Evolutionary conservation across 2,113 vertebrate genomes (phyloP).

Genomic region (Nothocercus nigrocapillus): DNA sequence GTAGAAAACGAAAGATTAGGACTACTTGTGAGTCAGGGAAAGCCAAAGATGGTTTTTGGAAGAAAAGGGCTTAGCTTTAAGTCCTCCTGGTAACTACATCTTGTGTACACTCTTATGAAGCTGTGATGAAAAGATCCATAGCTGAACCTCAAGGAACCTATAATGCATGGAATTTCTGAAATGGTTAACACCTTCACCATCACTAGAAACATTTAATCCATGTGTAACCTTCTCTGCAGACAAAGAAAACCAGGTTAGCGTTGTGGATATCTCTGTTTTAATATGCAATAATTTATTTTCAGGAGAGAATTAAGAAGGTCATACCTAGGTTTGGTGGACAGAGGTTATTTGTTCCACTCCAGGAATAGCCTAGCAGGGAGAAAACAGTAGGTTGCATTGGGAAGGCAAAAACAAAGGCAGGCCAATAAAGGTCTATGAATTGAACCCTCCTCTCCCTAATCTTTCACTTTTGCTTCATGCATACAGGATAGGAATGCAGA

Average conservation of each 20-base stretch:
- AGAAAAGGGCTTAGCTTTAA: not conserved
- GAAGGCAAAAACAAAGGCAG: not conserved
- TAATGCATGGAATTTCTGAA: not conserved
- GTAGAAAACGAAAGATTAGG: not conserved
- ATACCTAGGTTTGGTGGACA: not conserved
- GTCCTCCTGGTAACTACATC: not conserved
- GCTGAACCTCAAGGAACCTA: not conserved
- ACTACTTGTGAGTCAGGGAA: not conserved
- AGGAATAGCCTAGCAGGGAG: not conserved
- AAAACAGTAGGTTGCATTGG: not conserved
- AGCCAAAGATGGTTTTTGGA: not conserved
- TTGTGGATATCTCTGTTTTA: slow-evolving; percentile 7
- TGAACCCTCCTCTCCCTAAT: not conserved
- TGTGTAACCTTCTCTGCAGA: not conserved
- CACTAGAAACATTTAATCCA: not conserved
- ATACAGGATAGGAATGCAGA: not conserved
- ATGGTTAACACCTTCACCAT: not conserved
- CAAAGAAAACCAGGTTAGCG: not conserved
- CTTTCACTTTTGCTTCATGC: not conserved
- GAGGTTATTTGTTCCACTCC: not conserved
- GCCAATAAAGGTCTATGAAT: not conserved
- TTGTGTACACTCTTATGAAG: not conserved
- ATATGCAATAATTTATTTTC: not conserved
- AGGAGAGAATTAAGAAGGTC: not conserved
- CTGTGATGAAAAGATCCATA: not conserved